A percentile compares a stretch with the other conserved stretches of the same genome.
These are phyloP conservation scores for Tryphoninae sp. DNA, from an alignment of 2,888 invertebrate species.

Conservation along the genomic window DNA sequence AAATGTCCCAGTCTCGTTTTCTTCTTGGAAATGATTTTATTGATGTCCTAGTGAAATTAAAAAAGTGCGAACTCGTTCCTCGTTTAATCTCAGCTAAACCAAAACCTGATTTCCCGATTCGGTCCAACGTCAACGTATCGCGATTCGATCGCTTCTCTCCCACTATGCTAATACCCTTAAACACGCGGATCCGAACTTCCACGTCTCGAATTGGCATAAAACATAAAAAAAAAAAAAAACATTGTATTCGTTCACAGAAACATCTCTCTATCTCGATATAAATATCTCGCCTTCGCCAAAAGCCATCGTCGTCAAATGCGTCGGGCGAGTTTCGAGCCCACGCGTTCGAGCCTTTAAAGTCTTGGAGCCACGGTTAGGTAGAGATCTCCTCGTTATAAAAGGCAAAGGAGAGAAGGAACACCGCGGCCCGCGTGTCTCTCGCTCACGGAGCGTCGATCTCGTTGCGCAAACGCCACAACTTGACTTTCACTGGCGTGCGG, in stretches of 20 bases:
- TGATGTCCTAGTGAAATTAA: too few relatives aligned
- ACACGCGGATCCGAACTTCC: too few relatives aligned
- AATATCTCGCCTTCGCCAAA: neutral
- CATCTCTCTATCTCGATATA: neutral
- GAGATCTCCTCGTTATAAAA: constrained; percentile 63
- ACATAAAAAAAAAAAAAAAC: too few relatives aligned
- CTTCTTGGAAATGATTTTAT: too few relatives aligned
- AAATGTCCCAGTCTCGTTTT: too few relatives aligned
- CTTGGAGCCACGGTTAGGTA: constrained; percentile 63
- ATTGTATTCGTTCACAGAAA: neutral
- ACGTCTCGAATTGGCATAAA: too few relatives aligned
- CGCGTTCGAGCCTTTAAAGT: constrained; percentile 77
- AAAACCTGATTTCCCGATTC: too few relatives aligned
- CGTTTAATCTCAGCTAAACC: too few relatives aligned
- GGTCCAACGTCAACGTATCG: too few relatives aligned
- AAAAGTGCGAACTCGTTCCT: too few relatives aligned
- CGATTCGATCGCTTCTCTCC: too few relatives aligned
- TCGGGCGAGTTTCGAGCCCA: constrained; percentile 66
- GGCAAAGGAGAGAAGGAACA: constrained; percentile 71
- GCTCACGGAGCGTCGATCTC: constrained; percentile 69
- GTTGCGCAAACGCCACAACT: constrained; percentile 77
- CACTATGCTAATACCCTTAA: too few relatives aligned
- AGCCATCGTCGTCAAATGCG: neutral
- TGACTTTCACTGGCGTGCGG: constrained; percentile 76
- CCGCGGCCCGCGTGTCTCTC: constrained; percentile 39